phyloP scores from a whole-genome alignment of 2,797 vertebrate genomes.

The Acanthurus lineatus region DNA sequence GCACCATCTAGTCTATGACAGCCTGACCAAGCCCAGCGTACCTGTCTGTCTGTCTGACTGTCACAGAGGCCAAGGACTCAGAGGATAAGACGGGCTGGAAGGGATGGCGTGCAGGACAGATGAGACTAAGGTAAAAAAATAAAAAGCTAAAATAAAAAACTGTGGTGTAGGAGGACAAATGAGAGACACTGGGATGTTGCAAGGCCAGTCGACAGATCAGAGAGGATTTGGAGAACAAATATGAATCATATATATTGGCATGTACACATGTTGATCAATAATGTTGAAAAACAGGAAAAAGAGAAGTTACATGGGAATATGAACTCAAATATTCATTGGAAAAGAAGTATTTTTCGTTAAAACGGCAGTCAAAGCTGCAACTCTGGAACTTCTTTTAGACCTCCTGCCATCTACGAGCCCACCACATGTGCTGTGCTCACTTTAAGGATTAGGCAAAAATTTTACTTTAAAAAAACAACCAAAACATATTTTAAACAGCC shows the following conservation, averaged over 20 bases:
- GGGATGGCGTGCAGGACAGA: slow-evolving; percentile 16
- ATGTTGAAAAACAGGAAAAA: slow-evolving; percentile 9
- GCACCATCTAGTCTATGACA: slow-evolving; percentile 72
- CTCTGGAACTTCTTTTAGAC: neutral
- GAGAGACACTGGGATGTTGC: slow-evolving; percentile 14
- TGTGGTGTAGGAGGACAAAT: slow-evolving; percentile 11
- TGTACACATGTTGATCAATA: neutral
- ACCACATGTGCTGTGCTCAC: neutral
- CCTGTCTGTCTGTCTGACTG: slow-evolving; percentile 43
- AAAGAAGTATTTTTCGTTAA: slow-evolving; percentile 20
- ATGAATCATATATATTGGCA: neutral
- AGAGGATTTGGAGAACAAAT: slow-evolving; percentile 5
- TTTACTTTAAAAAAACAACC: slow-evolving; percentile 18
- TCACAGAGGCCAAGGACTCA: slow-evolving; percentile 36
- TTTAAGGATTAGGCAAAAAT: slow-evolving; percentile 4
- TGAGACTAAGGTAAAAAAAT: slow-evolving; percentile 1
- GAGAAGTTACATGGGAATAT: neutral
- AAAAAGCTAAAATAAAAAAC: slow-evolving; percentile 26
- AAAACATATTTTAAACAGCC: slow-evolving; percentile 21
- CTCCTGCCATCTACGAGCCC: slow-evolving; percentile 4
- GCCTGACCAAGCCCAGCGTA: slow-evolving; percentile 48
- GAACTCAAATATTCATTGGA: neutral
- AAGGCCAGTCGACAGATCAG: neutral
- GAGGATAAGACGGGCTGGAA: slow-evolving; percentile 54
- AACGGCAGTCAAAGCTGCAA: slow-evolving; percentile 28